Base-by-base conservation (phyloP, 1,140 invertebrate genomes). In the Megalopta genalis region DNA sequence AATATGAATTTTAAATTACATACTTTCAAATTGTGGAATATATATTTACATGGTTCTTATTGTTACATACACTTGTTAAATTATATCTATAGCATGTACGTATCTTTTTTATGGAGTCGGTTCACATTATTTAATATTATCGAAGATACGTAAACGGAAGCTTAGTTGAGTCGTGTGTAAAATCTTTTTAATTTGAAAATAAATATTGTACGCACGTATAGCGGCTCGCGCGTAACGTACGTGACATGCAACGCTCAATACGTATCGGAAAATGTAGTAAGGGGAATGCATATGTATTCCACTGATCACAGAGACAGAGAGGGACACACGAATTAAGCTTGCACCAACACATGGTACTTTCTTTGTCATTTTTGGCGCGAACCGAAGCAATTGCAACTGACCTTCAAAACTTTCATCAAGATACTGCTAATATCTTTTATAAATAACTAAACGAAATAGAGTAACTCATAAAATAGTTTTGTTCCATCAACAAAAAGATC, bases 351-450 rank as follows among this genome's bases (percentile, higher is more conserved):
- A 57, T 42, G 8, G 23, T 14, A 32, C 42, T 66, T 66, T 75
- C 63, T 18, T 59, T 74, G 23, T 52, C 63, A 66, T 46, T 32
- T 74, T 74, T 59, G 46, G 66, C 23, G 32, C 23, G 39, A 25
- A 32, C 32, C 32, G 32, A 2, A 59, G 12, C 21, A 76, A 67
- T 21, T 9, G 21, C 54, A 10, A 7, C 12, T 10, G 32, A 71
- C 12, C 46, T 77, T 64, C 23, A 54, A 71, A 62, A 21, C 32
- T 64, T 42, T 3, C 0, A 32, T 42, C 42, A 77, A 64, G 27
- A 12, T 71, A 23, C 23, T 54, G 23, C 21, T 74, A 57, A 39
- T 39, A 46, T 25, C 6, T 69, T 18, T 23, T 18, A 27, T 39
- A 32, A 21, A 59, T 66, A 25, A 16, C 27, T n/a, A 46, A 46